Conservation (phyloP, 2,797 vertebrate species). For the Potorous gilbertii region DNA sequence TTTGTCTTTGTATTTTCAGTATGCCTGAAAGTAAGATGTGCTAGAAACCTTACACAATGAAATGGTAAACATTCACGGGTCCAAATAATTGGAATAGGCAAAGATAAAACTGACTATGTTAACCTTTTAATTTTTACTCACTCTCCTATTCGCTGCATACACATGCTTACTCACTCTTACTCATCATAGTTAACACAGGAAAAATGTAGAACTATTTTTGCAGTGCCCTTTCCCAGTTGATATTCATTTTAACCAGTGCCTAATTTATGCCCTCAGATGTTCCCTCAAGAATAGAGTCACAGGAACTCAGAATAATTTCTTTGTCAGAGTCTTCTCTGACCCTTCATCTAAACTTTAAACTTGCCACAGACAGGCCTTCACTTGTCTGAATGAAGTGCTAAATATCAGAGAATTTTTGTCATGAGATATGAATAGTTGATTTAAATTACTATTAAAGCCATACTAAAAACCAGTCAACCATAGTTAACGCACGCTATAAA, state of each 20-base stretch:
- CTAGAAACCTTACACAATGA: slow-evolving; percentile 30
- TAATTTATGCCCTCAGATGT: slow-evolving; percentile 12
- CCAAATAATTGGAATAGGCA: neutral
- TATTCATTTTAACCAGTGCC: neutral
- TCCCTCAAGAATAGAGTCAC: neutral
- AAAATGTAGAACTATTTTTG: neutral
- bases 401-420: neutral
- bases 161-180: neutral
- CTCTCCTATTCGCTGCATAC: neutral
- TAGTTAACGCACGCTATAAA: neutral
- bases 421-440: neutral
- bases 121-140: neutral
- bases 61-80: slow-evolving; percentile 4
- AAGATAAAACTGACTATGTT: neutral
- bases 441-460: neutral
- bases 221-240: neutral
- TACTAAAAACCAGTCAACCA: neutral
- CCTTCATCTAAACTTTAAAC: neutral
- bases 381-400: neutral
- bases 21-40: slow-evolving; percentile 6
- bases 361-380: neutral
- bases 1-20: slow-evolving; percentile 30
- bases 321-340: neutral
- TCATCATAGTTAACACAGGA: neutral
- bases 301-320: neutral